Conservation (phyloP, 2,888 invertebrate genomes). For the Caenorhabditis sulstoni region DNA sequence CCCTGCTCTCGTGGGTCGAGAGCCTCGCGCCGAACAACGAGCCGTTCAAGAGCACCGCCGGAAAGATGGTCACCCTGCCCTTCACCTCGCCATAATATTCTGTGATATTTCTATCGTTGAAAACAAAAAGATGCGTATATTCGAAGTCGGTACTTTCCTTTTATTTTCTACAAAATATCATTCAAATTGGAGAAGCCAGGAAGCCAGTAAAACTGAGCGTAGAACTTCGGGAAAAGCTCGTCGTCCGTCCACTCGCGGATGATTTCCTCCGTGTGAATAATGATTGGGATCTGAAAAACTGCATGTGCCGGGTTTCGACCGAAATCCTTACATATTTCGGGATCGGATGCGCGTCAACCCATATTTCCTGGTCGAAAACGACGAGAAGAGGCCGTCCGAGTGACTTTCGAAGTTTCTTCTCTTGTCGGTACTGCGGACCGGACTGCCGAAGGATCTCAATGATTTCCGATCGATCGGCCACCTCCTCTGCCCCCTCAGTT, state of each 20-base stretch:
- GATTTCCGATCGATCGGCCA: background rate
- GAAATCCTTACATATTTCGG: slow-evolving; percentile 52
- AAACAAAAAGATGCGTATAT: too few relatives aligned
- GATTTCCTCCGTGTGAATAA: slow-evolving; percentile 47
- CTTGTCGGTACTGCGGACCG: slow-evolving; percentile 11
- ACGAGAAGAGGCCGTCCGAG: slow-evolving; percentile 37
- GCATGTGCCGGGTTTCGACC: background rate
- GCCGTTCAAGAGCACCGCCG: slow-evolving; percentile 64
- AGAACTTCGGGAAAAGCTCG: slow-evolving; percentile 49
- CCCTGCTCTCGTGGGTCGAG: slow-evolving; percentile 67
- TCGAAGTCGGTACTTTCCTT: too few relatives aligned
- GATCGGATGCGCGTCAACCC: slow-evolving; percentile 57
- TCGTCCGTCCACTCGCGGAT: slow-evolving; percentile 36
- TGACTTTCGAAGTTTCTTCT: slow-evolving; percentile 2
- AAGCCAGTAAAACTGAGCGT: slow-evolving; percentile 41
- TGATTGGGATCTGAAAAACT: slow-evolving; percentile 54
- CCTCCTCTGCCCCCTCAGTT: background rate
- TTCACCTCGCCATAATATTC: slow-evolving; percentile 42
- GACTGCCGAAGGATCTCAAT: slow-evolving; percentile 13
- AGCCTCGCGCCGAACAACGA: slow-evolving; percentile 55
- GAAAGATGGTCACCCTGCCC: slow-evolving; percentile 63
- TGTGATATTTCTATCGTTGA: slow-evolving; percentile 51
- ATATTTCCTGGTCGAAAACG: slow-evolving; percentile 53
- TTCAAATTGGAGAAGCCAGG: slow-evolving; percentile 43
- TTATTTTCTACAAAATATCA: slow-evolving; percentile 10